Percentiles rank a stretch among this genome's conserved stretches.
phyloP scores from a whole-genome alignment of 2,888 invertebrate species.

The Rotaria socialis region DNA sequence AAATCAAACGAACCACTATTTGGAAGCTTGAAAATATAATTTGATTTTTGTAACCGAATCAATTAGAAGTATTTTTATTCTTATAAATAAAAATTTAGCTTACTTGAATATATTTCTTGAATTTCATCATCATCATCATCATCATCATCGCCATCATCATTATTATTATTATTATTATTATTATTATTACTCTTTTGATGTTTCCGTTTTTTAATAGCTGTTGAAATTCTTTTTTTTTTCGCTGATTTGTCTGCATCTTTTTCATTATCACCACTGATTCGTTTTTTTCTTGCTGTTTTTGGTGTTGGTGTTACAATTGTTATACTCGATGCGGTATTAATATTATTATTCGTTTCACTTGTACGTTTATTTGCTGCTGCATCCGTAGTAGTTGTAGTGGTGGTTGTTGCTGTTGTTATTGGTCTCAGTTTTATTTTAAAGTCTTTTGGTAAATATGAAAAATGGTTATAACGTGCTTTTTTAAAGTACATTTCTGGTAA shows the following conservation, averaged over 20 bases:
- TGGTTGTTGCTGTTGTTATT: background rate
- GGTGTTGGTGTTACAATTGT: background rate
- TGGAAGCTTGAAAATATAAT: too few species aligned
- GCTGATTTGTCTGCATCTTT: background rate
- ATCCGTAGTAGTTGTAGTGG: background rate
- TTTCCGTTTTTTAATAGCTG: background rate
- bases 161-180: too few species aligned
- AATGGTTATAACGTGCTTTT: slow-evolving; percentile 8
- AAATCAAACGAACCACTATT: too few species aligned
- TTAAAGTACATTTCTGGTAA: slow-evolving; percentile 22
- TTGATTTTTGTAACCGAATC: too few species aligned
- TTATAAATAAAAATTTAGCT: too few species aligned
- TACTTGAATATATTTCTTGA: too few species aligned
- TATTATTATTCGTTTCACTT: background rate
- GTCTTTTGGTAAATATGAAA: slow-evolving; percentile 23
- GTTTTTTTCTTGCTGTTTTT: background rate
- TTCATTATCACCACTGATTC: background rate
- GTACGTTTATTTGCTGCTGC: background rate
- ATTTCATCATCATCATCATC: too few species aligned
- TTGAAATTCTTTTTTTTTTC: background rate
- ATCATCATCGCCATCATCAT: too few species aligned
- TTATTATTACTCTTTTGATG: background rate
- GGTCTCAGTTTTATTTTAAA: slow-evolving; percentile 5
- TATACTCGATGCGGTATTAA: background rate
- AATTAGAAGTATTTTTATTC: too few species aligned